These are phyloP conservation scores for Lasioglossum zephyrum DNA, from an alignment of 2,888 invertebrate species.

Conservation along the genomic window DNA sequence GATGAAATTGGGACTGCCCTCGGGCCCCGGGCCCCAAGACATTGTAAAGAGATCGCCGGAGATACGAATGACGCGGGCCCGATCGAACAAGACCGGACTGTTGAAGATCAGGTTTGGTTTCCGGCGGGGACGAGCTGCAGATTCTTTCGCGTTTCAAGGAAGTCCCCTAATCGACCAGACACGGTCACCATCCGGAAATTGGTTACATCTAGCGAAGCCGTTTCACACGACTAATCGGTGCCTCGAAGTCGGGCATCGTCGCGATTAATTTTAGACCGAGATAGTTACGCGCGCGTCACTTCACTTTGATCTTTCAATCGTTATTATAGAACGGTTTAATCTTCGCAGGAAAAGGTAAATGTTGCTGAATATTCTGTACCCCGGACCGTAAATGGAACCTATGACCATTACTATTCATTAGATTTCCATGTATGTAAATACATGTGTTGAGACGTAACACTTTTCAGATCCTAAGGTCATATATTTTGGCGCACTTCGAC, in stretches of 20 bases:
- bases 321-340: background rate
- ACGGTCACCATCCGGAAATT: constrained; percentile 36
- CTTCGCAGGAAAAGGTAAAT: background rate
- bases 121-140: constrained; percentile 6
- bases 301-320: background rate
- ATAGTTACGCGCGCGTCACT: background rate
- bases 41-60: background rate
- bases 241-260: background rate
- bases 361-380: background rate
- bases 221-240: background rate
- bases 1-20: background rate
- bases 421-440: background rate
- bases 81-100: background rate
- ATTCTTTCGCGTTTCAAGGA: constrained; percentile 34
- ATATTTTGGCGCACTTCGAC: background rate
- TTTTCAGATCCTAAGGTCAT: background rate
- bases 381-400: background rate
- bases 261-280: constrained; percentile 14
- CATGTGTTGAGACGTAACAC: background rate
- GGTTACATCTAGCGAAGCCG: background rate
- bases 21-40: background rate
- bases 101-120: constrained; percentile 29
- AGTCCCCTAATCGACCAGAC: constrained; percentile 21
- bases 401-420: background rate
- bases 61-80: background rate